Evolutionary conservation across 1,140 invertebrate species (phyloP), one percentile per base, ranked within the genome.

Genomic region (Sarcophaga peregrina): DNA sequence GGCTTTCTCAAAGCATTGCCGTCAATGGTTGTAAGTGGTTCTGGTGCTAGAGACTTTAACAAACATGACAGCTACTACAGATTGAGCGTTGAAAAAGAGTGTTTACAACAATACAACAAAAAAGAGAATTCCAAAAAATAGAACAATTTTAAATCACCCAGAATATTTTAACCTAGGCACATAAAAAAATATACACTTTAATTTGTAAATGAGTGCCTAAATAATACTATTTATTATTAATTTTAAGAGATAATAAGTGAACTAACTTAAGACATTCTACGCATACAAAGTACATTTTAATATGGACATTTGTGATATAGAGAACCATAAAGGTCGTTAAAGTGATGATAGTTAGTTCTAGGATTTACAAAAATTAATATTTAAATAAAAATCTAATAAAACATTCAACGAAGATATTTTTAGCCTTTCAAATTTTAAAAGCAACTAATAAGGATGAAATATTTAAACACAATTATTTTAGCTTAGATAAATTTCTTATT

Each of bases 1-100:
- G 90, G 90, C 0, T 90, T 90, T 73, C 81, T 90, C 11, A 87
- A 87, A 82, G 88, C 90, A n/a, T 83, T 90, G 4, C 90, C 90
- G 46, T 82, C 87, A 81, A 90, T 90, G 90, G 83, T 83, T 47
- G 0, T 82, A 15, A 37, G 80, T 82, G 83, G 83, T 13, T 82
- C 83, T 8, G 73, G 81, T 5, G 72, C 83, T 10, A 58, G 83
- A 20, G 83, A 83, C 7, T 82, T 83, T 52, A 82, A 83, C n/a
- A 83, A 83, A 48, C 37, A 48, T 17, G 68, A 83, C 17, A 48
- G 47, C 25, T 83, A 83, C 47, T 83, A 81, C 17, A 81, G 50
- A 20, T 52, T 5, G 13, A 75, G 50, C 10, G 78, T 52, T 13
- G 80, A 74, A 45, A 83, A 83, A 46, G 58, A 78, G 10, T 17